Evolutionary conservation across 2,888 invertebrate genomes (phyloP), one percentile per base, ranked within the genome.

Genomic region (Limnephilus lunatus): DNA sequence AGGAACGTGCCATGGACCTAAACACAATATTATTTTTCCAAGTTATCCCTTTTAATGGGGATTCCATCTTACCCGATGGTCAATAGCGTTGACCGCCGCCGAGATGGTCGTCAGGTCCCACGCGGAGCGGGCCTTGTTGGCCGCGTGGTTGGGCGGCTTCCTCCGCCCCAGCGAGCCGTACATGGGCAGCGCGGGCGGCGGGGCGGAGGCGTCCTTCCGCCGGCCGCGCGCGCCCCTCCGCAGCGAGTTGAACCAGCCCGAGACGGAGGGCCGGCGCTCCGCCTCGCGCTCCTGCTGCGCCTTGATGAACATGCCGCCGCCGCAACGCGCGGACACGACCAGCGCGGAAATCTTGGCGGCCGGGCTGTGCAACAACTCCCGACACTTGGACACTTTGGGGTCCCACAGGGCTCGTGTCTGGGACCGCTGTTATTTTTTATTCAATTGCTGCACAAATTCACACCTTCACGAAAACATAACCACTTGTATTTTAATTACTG

Each of bases 231-330:
- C 97, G 95, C 95, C 95, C 94, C 98, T 97, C 94, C 98, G 97
- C 94, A 98, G 95, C 93, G 98, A 98, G 94, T 97, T 97, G 95
- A 98, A 98, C 98, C 98, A 98, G 95, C 97, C 98, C 94, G 97
- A 97, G 93, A 98, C 97, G 94, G 97, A 97, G 94, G 97, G 97
- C 94, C 97, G 97, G 94, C 97, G 96, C 95, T 95, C 95, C 95
- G 95, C 97, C 95, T 95, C 95, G 95, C 95, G 94, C 94, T 95
- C 95, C 94, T 95, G 96, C 94, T 95, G 95, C 94, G 93, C 91
- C 91, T 96, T 96, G 95, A 96, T 96, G 94, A 96, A 96, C 96
- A 96, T 96, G 48, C 91, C 91, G 91, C 91, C 91, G 31, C 86
- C 91, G 91, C 91, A 89, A 80, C 91, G 88, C 82, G 91, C 91